These are phyloP conservation scores for Agriopis aurantiaria DNA, from an alignment of 2,888 invertebrate species.

Conservation along the genomic window DNA sequence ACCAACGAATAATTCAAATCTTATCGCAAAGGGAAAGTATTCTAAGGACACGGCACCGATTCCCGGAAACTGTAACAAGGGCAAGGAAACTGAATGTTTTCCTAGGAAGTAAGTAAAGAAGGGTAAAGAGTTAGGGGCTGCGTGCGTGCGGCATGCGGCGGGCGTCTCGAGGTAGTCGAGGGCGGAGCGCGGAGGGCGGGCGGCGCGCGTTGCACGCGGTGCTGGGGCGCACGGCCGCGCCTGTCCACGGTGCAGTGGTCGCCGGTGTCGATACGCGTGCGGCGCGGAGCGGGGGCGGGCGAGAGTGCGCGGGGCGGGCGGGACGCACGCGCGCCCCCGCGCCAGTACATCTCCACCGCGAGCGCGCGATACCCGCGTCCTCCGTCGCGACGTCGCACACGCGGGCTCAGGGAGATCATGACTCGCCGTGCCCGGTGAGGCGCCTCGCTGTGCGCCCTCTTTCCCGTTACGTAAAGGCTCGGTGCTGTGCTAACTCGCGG, in stretches of 20 bases:
- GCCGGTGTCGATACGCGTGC: constrained; percentile 52
- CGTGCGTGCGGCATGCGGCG: constrained; percentile 62
- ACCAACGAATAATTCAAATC: not conserved
- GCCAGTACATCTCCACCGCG: constrained; percentile 75
- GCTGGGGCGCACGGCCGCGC: constrained; percentile 56
- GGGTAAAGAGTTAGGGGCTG: constrained; percentile 48
- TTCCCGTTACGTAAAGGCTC: constrained; percentile 73
- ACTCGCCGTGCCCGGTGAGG: constrained; percentile 77
- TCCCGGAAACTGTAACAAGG: constrained; percentile 59
- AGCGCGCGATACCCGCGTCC: constrained; percentile 67
- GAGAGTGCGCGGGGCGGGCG: constrained; percentile 56
- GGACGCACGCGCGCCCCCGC: constrained; percentile 67
- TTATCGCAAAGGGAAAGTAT: constrained; percentile 16
- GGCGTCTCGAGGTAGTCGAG: constrained; percentile 49
- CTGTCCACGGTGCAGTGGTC: constrained; percentile 47
- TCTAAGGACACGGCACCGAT: constrained; percentile 50
- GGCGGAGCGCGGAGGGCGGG: constrained; percentile 49
- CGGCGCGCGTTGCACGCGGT: constrained; percentile 63
- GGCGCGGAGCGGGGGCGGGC: constrained; percentile 48
- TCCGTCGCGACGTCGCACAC: constrained; percentile 62
- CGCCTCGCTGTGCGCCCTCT: constrained; percentile 70
- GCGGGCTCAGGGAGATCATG: constrained; percentile 74
- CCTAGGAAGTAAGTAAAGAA: constrained; percentile 49
- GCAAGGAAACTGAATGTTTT: constrained; percentile 66
- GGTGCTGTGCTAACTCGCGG: constrained; percentile 48